Conservation (phyloP, 2,113 vertebrate genomes). For the Alethe castanea region DNA sequence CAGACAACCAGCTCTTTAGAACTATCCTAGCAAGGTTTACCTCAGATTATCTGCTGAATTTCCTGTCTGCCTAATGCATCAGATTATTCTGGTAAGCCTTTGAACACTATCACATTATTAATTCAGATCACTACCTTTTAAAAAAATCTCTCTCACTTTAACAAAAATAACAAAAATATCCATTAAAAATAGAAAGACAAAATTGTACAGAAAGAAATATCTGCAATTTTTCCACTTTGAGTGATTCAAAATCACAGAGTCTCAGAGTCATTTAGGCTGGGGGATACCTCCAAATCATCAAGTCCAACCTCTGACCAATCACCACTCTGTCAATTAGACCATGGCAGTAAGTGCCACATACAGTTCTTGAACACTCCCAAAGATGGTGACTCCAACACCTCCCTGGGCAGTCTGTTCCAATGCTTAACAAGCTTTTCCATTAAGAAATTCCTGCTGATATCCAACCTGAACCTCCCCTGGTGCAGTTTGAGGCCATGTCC, state of each 20-base stretch:
- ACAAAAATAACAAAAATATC: neutral
- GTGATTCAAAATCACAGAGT: neutral
- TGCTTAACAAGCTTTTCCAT: neutral
- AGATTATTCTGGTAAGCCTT: neutral
- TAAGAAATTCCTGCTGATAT: neutral
- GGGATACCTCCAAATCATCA: neutral
- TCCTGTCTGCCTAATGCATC: neutral
- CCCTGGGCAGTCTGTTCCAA: neutral
- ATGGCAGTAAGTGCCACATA: fast-evolving
- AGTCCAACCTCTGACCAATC: neutral
- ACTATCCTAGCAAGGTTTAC: neutral
- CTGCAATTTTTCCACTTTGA: neutral
- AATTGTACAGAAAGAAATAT: neutral
- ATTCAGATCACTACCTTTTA: neutral
- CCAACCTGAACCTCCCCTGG: neutral
- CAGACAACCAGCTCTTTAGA: neutral
- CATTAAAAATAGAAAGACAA: neutral
- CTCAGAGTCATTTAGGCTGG: neutral
- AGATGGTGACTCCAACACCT: neutral
- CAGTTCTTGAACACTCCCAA: neutral
- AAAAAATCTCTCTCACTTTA: neutral
- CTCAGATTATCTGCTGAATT: neutral
- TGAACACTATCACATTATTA: neutral
- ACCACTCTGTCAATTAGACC: neutral
- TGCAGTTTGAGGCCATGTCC: neutral